These are phyloP conservation scores for Avahi laniger DNA, from an alignment of 2,797 vertebrate species.

Conservation along the genomic window DNA sequence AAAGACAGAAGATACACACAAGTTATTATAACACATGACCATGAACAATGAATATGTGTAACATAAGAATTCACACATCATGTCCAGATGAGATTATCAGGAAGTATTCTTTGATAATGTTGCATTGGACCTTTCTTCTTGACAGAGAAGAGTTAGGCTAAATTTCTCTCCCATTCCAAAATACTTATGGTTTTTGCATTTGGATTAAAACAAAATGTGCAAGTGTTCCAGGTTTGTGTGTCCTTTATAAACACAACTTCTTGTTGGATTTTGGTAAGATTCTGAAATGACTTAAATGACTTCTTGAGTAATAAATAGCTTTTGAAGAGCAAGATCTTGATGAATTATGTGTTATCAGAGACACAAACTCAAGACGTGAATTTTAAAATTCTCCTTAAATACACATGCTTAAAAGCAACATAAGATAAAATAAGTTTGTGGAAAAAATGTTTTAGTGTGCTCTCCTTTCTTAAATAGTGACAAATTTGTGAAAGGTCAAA, in stretches of 20 bases:
- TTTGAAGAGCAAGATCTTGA: conserved; percentile 62
- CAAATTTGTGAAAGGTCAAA: conserved; percentile 36
- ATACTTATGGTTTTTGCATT: conserved; percentile 40
- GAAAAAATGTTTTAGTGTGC: not conserved
- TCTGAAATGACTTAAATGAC: conserved; percentile 64
- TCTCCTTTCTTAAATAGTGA: not conserved
- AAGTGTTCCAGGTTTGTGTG: conserved; percentile 60
- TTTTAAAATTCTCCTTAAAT: conserved; percentile 58
- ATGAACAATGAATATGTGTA: not conserved
- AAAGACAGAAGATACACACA: not conserved
- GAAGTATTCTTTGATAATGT: not conserved
- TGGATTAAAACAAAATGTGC: conserved; percentile 47
- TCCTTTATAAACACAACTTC: conserved; percentile 59
- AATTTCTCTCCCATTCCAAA: conserved; percentile 55
- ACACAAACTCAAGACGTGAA: conserved; percentile 57
- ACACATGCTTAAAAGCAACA: conserved; percentile 37
- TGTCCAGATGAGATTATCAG: not conserved
- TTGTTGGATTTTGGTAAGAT: conserved; percentile 58
- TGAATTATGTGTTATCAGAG: conserved; percentile 67
- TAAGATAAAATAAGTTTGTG: conserved; percentile 13
- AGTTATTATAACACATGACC: not conserved
- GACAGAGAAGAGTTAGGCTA: conserved; percentile 16
- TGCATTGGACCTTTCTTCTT: not conserved
- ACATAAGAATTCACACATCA: not conserved
- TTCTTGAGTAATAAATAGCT: conserved; percentile 66